phyloP scores from a whole-genome alignment of 2,888 invertebrate genomes.

The Aphidius colemani region DNA sequence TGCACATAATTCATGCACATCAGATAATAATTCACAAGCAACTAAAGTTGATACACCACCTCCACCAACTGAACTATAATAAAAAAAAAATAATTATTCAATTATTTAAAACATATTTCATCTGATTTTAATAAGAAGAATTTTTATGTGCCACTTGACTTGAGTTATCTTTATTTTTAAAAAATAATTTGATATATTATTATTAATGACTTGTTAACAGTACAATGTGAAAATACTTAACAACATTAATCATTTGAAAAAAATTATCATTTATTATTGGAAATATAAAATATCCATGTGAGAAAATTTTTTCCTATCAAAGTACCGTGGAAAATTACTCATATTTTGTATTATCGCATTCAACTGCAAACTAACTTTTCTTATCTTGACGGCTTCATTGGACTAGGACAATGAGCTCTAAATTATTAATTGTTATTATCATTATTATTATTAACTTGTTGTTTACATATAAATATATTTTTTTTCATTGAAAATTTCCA shows the following conservation, averaged over 20 bases:
- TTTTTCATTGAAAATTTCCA: neutral
- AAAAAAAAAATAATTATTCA: neutral
- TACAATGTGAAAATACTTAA: too few species aligned
- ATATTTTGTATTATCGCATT: conserved; percentile 31
- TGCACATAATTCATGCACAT: conserved; percentile 64
- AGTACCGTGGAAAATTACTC: conserved; percentile 35
- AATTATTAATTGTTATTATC: conserved; percentile 16
- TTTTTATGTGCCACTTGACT: neutral
- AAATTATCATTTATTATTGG: neutral
- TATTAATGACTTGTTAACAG: neutral
- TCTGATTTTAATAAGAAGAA: neutral
- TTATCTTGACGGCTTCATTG: conserved; percentile 30
- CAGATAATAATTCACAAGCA: conserved; percentile 69
- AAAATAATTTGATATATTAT: neutral
- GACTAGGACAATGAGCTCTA: conserved; percentile 34
- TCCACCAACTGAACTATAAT: conserved; percentile 63
- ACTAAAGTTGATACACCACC: conserved; percentile 67
- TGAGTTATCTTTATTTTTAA: neutral
- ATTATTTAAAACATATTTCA: neutral
- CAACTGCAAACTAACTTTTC: conserved; percentile 27
- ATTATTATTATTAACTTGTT: neutral
- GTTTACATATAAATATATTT: neutral
- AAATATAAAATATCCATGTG: conserved; percentile 4
- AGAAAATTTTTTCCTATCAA: conserved; percentile 22
- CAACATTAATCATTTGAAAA: too few species aligned